Base-by-base conservation (phyloP, 2,113 vertebrate genomes). In the Leptobrachium ailaonicum region DNA sequence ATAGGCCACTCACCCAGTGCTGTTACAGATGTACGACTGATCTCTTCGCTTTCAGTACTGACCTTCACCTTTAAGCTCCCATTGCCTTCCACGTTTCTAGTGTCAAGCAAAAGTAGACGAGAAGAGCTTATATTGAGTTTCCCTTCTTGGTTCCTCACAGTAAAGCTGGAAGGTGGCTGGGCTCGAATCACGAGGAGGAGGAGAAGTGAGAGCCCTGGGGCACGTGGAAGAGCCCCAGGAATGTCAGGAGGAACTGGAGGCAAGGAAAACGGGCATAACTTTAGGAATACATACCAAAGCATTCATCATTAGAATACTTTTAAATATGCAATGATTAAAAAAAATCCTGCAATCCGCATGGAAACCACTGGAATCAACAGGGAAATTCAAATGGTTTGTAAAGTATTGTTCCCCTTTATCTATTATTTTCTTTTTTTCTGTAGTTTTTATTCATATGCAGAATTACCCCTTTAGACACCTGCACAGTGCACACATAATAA, bases 11-110 rank as follows among this genome's bases (percentile, higher is more conserved):
- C 50, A 77, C 76, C 76, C 12, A 68, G 20, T 47, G 67, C 54
- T 14, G 53, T 41, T 41, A 78, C 56, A 71, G 76, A 58, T 6
- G 67, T 20, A 1, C 58, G 41, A 3, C 54, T 71, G 42, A 78
- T 42, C 3, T 12, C 56, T 47, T 43, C 60, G 32, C 71, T 14
- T 12, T 78, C 69, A 32, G 76, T 78, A 32, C 68, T 78, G 58
- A 78, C 66, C 60, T 71, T 78, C 13, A 78, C 67, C 53, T 54
- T 78, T 11, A 78, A 53, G 40, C 66, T 78, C 7, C 76, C 76
- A 63, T 78, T 78, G 12, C 20, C 14, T 41, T 78, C 67, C 58
- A 78, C 10, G 40, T n/a, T 78, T 5, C 76, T 42, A 1, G 76
- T 78, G 47, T 78, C 76, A 54, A 78, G 20, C 11, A 78, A 53